These are phyloP conservation scores for Petrosia ficiformis DNA, from an alignment of 37 sponge, comb jelly and placozoan genomes.

Conservation along the genomic window DNA sequence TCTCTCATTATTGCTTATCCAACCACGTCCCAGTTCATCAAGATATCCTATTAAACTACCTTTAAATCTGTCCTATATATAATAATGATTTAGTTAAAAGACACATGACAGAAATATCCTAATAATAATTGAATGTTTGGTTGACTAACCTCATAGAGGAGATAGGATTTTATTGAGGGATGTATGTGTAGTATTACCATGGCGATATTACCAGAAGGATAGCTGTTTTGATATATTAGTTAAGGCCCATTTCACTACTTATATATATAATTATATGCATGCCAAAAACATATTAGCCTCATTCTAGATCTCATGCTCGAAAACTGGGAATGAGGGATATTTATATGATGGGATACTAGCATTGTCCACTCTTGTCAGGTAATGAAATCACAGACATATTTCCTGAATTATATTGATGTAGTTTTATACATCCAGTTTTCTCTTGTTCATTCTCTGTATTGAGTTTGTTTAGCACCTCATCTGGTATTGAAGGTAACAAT, in stretches of 20 bases:
- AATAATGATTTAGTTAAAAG: neutral
- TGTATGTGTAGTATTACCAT: conserved; percentile 19
- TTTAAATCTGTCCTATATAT: neutral
- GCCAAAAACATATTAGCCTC: too few relatives aligned
- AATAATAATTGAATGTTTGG: neutral
- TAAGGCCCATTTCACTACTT: neutral
- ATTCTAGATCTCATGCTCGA: too few relatives aligned
- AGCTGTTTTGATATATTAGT: conserved; percentile 16
- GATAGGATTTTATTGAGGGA: conserved; percentile 27
- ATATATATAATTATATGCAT: too few relatives aligned
- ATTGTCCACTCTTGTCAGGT: conserved; percentile 43
- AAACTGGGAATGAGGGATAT: too few relatives aligned
- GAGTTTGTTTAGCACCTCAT: neutral
- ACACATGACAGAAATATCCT: neutral
- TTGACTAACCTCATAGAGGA: conserved; percentile 19
- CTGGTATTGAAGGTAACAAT: neutral
- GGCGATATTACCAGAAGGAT: conserved; percentile 45
- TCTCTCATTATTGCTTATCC: neutral
- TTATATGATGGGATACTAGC: conserved; percentile 30
- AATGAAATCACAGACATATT: conserved; percentile 8
- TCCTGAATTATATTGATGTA: neutral
- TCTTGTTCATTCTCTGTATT: too few relatives aligned
- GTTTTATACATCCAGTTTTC: neutral
- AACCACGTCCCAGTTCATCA: conserved; percentile 49
- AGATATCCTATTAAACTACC: conserved; percentile 29